Percentiles rank a stretch among this genome's conserved stretches.
phyloP scores from a whole-genome alignment of 2,797 vertebrate genomes.

The Varecia variegata region DNA sequence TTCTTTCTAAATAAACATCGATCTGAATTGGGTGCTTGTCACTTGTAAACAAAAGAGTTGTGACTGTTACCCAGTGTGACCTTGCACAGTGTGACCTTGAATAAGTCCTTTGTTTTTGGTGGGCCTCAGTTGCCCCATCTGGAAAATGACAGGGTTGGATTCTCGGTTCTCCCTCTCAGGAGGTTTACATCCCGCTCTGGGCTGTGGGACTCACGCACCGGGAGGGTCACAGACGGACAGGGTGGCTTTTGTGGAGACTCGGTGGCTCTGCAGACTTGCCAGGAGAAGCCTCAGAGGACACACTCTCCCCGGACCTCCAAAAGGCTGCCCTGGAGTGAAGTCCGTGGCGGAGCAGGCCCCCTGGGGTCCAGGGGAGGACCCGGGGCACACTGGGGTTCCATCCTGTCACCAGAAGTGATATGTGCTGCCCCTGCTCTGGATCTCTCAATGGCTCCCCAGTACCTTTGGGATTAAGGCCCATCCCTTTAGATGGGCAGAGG shows the following conservation, averaged over 20 bases:
- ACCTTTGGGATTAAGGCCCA: background rate
- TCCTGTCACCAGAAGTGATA: background rate
- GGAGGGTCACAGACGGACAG: background rate
- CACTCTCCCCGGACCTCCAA: background rate
- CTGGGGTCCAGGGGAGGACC: fast-evolving
- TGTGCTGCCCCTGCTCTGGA: background rate
- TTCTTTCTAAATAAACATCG: background rate
- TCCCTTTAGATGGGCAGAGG: background rate
- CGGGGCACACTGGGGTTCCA: background rate
- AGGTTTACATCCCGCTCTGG: background rate
- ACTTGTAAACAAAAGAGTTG: background rate
- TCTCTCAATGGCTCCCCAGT: background rate
- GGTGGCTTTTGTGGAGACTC: background rate
- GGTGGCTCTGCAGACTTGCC: fast-evolving
- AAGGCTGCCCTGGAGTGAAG: background rate
- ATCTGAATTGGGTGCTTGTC: background rate
- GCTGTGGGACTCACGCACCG: background rate
- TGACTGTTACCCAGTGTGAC: background rate
- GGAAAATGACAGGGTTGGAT: background rate
- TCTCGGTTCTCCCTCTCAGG: background rate
- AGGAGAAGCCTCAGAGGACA: background rate
- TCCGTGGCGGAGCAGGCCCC: background rate
- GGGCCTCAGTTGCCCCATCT: background rate
- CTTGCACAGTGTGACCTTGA: background rate
- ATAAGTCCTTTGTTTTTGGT: background rate